Conservation (phyloP, 2,113 vertebrate genomes). For the Istiophorus platypterus region DNA sequence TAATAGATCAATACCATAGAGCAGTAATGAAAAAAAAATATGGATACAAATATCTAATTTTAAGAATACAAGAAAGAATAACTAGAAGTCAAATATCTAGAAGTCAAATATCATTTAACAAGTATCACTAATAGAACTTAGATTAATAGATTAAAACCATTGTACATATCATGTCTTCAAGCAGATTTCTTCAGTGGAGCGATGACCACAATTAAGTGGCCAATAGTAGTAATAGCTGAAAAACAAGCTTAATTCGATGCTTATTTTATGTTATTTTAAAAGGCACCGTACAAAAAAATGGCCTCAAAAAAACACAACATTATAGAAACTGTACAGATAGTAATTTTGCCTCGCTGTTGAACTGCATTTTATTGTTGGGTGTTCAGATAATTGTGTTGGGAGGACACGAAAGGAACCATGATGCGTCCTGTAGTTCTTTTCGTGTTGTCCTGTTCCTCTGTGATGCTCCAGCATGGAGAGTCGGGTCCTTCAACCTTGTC, state of each 20-base stretch:
- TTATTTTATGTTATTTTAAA: too few relatives aligned
- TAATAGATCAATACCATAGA: background rate
- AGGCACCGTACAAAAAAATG: background rate
- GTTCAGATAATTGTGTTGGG: background rate
- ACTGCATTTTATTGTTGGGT: too few relatives aligned
- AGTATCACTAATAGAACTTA: too few relatives aligned
- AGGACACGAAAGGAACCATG: background rate
- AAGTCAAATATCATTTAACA: background rate
- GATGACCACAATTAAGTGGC: too few relatives aligned
- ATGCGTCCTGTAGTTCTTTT: background rate
- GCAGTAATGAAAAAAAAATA: background rate
- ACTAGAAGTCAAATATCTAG: background rate
- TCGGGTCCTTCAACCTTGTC: too few relatives aligned
- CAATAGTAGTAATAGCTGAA: background rate
- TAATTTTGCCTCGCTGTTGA: background rate
- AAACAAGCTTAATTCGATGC: background rate
- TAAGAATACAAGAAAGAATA: background rate
- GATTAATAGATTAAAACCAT: too few relatives aligned
- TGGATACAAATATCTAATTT: background rate
- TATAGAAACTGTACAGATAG: background rate
- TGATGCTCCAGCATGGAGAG: background rate
- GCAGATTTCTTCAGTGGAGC: background rate
- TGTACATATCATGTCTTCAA: background rate
- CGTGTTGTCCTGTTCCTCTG: background rate
- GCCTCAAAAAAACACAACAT: background rate